Percentiles rank a stretch among this genome's conserved stretches.
Evolutionary conservation across 2,113 vertebrate genomes (phyloP).

Genomic region (Psammodynastes pulverulentus): DNA sequence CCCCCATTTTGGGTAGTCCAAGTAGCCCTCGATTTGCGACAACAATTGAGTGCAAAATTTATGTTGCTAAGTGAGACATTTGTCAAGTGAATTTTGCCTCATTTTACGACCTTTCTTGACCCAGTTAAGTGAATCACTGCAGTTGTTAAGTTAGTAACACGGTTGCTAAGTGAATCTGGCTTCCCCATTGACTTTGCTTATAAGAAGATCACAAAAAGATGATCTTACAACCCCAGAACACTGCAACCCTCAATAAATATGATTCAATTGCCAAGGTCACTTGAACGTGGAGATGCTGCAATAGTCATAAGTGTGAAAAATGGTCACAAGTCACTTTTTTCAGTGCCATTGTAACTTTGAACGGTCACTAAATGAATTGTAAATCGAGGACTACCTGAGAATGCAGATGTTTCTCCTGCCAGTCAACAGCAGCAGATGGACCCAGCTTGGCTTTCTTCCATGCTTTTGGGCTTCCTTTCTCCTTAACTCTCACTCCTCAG

Average conservation of each 20-base stretch:
- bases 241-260: not conserved
- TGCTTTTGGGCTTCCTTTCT: slow-evolving; percentile 48
- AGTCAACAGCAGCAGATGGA: slow-evolving; percentile 24
- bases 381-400: not conserved
- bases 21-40: too few relatives aligned
- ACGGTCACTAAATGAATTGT: not conserved
- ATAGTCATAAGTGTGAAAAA: not conserved
- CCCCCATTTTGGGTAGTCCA: not conserved
- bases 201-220: not conserved
- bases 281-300: not conserved
- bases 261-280: not conserved
- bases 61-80: too few relatives aligned
- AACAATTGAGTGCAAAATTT: too few relatives aligned
- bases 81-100: too few relatives aligned
- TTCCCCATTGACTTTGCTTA: not conserved
- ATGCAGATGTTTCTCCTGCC: slow-evolving; percentile 2
- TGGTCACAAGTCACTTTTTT: not conserved
- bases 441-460: slow-evolving; percentile 7
- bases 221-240: not conserved
- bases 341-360: not conserved
- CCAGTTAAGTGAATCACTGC: not conserved
- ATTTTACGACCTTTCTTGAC: too few relatives aligned
- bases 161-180: not conserved
- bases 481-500: slow-evolving; percentile 76
- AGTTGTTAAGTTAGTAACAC: not conserved